These are phyloP conservation scores for Palloptera scutellata DNA, from an alignment of 2,888 invertebrate genomes.

Conservation along the genomic window DNA sequence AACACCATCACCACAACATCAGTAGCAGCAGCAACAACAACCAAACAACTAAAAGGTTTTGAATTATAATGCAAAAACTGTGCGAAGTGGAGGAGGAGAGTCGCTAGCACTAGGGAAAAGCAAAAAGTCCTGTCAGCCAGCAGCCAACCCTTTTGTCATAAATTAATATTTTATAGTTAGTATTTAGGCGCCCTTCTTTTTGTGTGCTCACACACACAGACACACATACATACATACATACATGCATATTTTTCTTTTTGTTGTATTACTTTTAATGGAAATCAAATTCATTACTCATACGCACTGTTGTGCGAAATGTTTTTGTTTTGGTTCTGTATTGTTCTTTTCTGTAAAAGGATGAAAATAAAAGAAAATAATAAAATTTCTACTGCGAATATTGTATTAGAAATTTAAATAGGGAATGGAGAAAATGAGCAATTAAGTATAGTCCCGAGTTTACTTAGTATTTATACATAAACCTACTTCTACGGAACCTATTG, in stretches of 20 bases:
- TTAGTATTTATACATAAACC: too few relatives aligned
- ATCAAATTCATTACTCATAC: conserved; percentile 20
- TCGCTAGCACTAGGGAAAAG: background rate
- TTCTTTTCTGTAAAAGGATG: too few relatives aligned
- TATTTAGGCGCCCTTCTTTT: conserved; percentile 23
- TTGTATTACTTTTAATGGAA: too few relatives aligned
- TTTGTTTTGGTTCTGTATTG: background rate
- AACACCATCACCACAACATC: background rate
- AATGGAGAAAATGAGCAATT: too few relatives aligned
- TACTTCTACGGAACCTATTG: too few relatives aligned
- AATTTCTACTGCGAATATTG: too few relatives aligned
- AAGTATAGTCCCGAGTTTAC: too few relatives aligned
- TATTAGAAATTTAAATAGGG: too few relatives aligned
- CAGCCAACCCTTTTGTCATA: conserved; percentile 7
- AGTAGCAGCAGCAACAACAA: background rate
- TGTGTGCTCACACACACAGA: conserved; percentile 13
- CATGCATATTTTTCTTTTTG: background rate
- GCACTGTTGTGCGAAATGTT: conserved; percentile 7
- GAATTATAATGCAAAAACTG: background rate
- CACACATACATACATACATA: background rate
- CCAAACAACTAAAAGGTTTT: background rate
- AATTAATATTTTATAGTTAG: conserved; percentile 21
- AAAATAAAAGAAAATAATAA: too few relatives aligned
- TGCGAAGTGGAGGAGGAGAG: background rate
- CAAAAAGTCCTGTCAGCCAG: too few relatives aligned